Evolutionary conservation across 2,797 vertebrate species (phyloP).

Genomic region (Carduelis carduelis): DNA sequence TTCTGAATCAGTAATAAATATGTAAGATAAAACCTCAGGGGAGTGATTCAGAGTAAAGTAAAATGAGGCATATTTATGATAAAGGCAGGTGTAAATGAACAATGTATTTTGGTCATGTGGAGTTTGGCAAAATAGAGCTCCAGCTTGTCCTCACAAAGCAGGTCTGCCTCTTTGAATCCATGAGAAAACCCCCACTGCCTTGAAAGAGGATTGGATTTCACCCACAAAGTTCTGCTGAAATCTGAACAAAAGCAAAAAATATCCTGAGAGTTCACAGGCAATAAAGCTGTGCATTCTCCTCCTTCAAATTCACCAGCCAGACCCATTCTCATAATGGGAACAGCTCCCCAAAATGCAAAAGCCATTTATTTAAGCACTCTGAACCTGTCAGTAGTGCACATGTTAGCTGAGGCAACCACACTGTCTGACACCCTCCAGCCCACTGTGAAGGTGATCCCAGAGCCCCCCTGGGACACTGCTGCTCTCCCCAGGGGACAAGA

Average conservation of each 20-base stretch:
- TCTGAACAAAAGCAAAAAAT: constrained; percentile 23
- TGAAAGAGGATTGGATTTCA: constrained; percentile 37
- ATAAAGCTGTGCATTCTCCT: background rate
- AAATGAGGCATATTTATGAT: constrained; percentile 33
- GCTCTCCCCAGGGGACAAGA: background rate
- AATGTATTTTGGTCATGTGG: constrained; percentile 16
- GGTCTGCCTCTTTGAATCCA: constrained; percentile 28
- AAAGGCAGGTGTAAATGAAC: constrained; percentile 20
- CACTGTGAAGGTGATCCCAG: background rate
- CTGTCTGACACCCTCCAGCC: background rate
- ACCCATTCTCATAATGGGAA: background rate
- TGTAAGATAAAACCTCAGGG: background rate
- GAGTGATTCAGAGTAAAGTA: background rate
- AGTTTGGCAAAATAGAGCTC: constrained; percentile 33
- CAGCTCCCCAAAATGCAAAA: background rate
- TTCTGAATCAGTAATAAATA: constrained; percentile 42
- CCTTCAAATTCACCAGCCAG: constrained; percentile 5
- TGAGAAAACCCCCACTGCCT: constrained; percentile 34
- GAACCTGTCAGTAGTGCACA: background rate
- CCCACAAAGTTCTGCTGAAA: constrained; percentile 29
- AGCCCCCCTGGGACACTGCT: background rate
- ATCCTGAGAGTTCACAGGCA: background rate
- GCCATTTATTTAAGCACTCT: background rate
- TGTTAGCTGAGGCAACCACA: background rate
- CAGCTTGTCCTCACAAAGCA: constrained; percentile 25